Evolutionary conservation across 2,888 invertebrate species (phyloP), one percentile per base, ranked within the genome.

Genomic region (Acleris cristana): DNA sequence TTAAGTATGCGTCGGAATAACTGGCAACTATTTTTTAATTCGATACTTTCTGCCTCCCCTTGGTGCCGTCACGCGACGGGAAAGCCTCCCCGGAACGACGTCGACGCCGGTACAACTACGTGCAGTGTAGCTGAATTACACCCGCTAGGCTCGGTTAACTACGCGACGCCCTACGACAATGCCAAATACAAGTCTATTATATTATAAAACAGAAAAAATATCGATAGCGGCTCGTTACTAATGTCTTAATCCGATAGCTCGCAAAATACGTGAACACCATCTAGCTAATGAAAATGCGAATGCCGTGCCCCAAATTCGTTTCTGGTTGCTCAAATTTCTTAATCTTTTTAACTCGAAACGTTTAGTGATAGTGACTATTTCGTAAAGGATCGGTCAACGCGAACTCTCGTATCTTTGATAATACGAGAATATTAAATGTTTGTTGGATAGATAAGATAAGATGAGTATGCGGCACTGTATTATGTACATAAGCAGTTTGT

Each of bases 381-480:
- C 21, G 60, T 79, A 79, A 79, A 76, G 78, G 80, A 78, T 77
- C 74, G 79, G 80, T 81, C 77, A 80, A 80, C 75, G 76, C 71
- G 64, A 65, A 52, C 45, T 70, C 56, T 53, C 65, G 44, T 55
- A 57, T 61, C 54, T 60, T 66, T 59, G 30, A 55, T 59, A 52
- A 53, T 66, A 66, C 52, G 30, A 63, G 14, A 65, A 69, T 49
- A 64, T 58, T 65, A 63, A 72, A 72, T 70, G 63, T 70, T 40
- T 40, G 40, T 40, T 40, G 69, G 63, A 66, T 69, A 69, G 65
- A 61, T 60, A 65, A 45, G 48, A 5, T 34, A 10, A 34, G 10
- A 34, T 34, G 34, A 10, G 34, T 34, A 34, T 34, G 30, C 30
- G 30, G 30, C 30, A 30, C 10, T 30, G 34, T 34, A 10, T 34